These are phyloP conservation scores for Brachionus angularis DNA, from an alignment of 1,140 invertebrate genomes.

Conservation along the genomic window DNA sequence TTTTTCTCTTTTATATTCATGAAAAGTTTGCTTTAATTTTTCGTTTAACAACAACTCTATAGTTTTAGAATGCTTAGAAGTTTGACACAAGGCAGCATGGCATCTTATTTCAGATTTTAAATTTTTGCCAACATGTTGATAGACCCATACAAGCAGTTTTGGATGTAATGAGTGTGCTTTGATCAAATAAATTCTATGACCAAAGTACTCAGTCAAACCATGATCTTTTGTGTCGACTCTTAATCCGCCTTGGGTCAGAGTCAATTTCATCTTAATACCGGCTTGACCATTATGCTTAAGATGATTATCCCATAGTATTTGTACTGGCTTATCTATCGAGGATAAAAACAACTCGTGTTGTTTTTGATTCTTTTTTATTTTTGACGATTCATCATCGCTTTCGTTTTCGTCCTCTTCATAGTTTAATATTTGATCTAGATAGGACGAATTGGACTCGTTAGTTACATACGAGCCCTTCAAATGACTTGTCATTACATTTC, in stretches of 20 bases:
- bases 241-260: constrained; percentile 25
- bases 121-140: constrained; percentile 43
- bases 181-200: constrained; percentile 29
- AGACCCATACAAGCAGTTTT: constrained; percentile 37
- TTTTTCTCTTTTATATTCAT: constrained; percentile 32
- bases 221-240: constrained; percentile 33
- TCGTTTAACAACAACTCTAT: constrained; percentile 14
- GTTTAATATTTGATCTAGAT: neutral
- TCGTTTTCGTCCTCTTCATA: neutral
- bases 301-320: constrained; percentile 39
- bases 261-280: constrained; percentile 32
- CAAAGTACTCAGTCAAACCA: constrained; percentile 36
- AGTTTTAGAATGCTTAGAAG: neutral
- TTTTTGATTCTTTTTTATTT: neutral
- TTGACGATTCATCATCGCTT: neutral
- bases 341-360: neutral
- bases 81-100: constrained; percentile 35
- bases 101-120: constrained; percentile 35
- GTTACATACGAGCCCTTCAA: neutral
- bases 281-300: constrained; percentile 27
- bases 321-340: constrained; percentile 40
- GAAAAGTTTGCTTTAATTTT: constrained; percentile 30
- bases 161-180: neutral
- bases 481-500: constrained; percentile 39
- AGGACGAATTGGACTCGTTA: neutral